A percentile compares a stretch with the other conserved stretches of the same genome.
phyloP scores from a whole-genome alignment of 2,888 invertebrate species.

The Epinotia demarniana region DNA sequence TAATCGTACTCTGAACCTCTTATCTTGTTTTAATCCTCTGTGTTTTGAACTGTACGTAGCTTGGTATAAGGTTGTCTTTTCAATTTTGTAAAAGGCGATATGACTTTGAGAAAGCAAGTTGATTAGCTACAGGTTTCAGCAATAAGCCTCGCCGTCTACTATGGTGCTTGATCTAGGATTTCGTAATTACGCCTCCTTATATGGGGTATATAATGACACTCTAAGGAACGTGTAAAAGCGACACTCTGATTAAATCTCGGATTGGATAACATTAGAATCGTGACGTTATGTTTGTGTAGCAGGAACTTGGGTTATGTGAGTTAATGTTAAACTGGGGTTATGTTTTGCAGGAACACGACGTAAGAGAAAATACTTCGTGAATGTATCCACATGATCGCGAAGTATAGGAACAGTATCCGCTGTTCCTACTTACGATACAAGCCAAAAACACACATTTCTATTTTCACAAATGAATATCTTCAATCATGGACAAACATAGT shows the following conservation, averaged over 20 bases:
- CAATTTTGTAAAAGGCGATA: neutral
- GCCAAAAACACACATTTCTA: neutral
- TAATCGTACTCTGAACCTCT: neutral
- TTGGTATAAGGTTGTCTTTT: neutral
- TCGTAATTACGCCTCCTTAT: slow-evolving; percentile 43
- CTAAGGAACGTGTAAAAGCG: slow-evolving; percentile 31
- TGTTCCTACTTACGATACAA: neutral
- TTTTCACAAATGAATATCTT: neutral
- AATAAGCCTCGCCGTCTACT: slow-evolving; percentile 28
- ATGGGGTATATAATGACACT: slow-evolving; percentile 37
- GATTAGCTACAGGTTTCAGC: slow-evolving; percentile 28
- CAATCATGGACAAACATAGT: too few species aligned
- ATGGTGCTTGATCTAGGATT: slow-evolving; percentile 30
- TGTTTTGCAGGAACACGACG: neutral
- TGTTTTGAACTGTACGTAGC: neutral
- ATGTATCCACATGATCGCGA: too few species aligned
- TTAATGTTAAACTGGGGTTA: neutral
- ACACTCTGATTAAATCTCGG: slow-evolving; percentile 35
- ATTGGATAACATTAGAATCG: slow-evolving; percentile 36
- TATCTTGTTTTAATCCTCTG: neutral
- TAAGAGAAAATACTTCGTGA: neutral
- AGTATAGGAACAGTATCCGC: too few species aligned
- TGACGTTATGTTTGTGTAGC: slow-evolving; percentile 15
- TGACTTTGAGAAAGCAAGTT: slow-evolving; percentile 17
- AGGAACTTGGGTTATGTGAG: neutral